Evolutionary conservation across 2,113 vertebrate species (phyloP), one percentile per base, ranked within the genome.

Genomic region (Desmodus rotundus): DNA sequence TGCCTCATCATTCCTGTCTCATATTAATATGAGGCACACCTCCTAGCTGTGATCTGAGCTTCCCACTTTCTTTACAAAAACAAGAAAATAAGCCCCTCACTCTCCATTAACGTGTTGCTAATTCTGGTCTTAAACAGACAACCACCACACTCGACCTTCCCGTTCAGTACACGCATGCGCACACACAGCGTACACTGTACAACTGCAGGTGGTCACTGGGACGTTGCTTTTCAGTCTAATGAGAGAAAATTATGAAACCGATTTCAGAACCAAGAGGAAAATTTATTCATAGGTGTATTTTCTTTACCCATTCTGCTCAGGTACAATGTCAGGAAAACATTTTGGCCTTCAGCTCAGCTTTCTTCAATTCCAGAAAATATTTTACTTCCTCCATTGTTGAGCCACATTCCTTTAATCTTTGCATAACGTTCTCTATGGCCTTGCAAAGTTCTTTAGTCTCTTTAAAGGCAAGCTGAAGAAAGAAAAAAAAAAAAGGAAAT

Each of bases 321-420:
- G 20, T 81, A 68, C 31, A 22, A 36, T 24, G 4, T 84, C 58
- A 28, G 0, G 24, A 0, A 0, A 76, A 73, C 5, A 65, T 36
- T 89, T 81, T 76, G 1, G 81, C 28, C 74, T 98, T 83, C 95
- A 98, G 67, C 20, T 96, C 45, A 5, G 94, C 91, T 84, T 98
- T 98, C 87, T 97, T 94, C 20, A 96, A 65, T 94, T 98, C 98
- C 96, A 98, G 93, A 52, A 91, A 97, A 72, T 65, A 76, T 96
- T 97, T 98, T 41, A 97, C 3, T n/a, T 98, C 96, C 65, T 93
- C 96, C 17, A 78, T 0, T 0, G 82, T 73, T 36, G 89, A 50
- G 26, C 76, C 56, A 41, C 17, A 84, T 91, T 89, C 52, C 52
- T 91, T 91, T 31, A 97, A 58, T 45, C 22, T 95, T 78, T 94